Evolutionary conservation across 2,888 invertebrate species (phyloP).

Genomic region (Timema podura): DNA sequence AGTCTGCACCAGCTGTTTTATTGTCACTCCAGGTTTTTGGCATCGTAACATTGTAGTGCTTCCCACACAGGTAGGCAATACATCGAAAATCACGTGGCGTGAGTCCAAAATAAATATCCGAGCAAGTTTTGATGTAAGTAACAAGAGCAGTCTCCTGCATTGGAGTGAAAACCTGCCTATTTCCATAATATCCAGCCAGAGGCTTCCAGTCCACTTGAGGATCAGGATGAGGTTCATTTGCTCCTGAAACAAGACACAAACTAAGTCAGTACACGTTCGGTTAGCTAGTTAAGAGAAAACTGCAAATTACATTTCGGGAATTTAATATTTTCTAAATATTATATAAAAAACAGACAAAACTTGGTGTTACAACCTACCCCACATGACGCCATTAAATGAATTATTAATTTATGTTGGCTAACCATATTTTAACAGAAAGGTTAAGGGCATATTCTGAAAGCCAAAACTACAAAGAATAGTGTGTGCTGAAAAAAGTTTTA

Average conservation of each 20-base stretch:
- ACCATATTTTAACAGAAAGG: too few relatives aligned
- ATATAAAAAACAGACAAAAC: neutral
- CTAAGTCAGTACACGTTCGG: too few relatives aligned
- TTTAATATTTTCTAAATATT: neutral
- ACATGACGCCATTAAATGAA: neutral
- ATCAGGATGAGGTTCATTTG: neutral
- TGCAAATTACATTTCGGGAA: neutral
- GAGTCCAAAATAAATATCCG: slow-evolving; percentile 8
- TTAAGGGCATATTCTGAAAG: too few relatives aligned
- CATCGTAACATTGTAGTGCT: slow-evolving; percentile 7
- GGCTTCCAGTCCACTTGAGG: neutral
- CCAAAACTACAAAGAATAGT: neutral
- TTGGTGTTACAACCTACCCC: slow-evolving; percentile 4
- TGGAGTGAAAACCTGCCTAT: slow-evolving; percentile 8
- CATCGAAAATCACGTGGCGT: slow-evolving; percentile 4
- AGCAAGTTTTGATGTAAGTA: slow-evolving; percentile 6
- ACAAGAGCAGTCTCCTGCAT: neutral
- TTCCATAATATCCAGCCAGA: slow-evolving; percentile 10
- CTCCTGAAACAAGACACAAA: slow-evolving; percentile 1
- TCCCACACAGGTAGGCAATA: slow-evolving; percentile 8
- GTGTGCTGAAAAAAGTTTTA: neutral
- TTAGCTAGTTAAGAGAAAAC: too few relatives aligned
- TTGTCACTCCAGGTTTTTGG: slow-evolving; percentile 6
- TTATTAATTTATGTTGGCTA: neutral
- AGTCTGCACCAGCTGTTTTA: slow-evolving; percentile 4